phyloP scores from a whole-genome alignment of 2,113 vertebrate genomes.

The Colinus virginianus region DNA sequence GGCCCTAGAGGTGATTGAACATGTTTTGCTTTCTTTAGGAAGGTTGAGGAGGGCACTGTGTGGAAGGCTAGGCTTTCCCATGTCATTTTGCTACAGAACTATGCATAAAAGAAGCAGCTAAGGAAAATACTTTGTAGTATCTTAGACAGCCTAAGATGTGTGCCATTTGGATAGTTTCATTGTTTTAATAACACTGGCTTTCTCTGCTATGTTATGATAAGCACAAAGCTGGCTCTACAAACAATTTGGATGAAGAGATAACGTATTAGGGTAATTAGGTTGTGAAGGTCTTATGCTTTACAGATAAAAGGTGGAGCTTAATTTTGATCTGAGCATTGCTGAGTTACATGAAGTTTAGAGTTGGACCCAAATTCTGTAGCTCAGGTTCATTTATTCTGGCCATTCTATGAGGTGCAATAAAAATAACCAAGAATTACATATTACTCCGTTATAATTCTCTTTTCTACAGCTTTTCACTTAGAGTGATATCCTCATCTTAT shows the following conservation, averaged over 20 bases:
- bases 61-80: background rate
- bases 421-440: background rate
- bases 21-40: background rate
- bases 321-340: background rate
- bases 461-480: background rate
- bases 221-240: background rate
- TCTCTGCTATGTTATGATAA: background rate
- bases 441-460: background rate
- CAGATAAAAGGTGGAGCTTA: background rate
- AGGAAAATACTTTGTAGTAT: background rate
- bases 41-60: background rate
- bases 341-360: background rate
- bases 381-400: background rate
- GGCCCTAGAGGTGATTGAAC: background rate
- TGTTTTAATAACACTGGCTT: background rate
- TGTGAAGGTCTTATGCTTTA: background rate
- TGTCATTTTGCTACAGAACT: background rate
- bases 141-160: background rate
- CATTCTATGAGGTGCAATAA: background rate
- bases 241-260: background rate
- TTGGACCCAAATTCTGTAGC: background rate
- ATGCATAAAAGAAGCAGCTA: background rate
- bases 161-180: background rate
- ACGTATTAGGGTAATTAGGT: background rate
- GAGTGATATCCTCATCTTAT: slow-evolving; percentile 10